Evolutionary conservation across 37 sponge, comb jelly and placozoan species (phyloP).

Genomic region (Crambe crambe): DNA sequence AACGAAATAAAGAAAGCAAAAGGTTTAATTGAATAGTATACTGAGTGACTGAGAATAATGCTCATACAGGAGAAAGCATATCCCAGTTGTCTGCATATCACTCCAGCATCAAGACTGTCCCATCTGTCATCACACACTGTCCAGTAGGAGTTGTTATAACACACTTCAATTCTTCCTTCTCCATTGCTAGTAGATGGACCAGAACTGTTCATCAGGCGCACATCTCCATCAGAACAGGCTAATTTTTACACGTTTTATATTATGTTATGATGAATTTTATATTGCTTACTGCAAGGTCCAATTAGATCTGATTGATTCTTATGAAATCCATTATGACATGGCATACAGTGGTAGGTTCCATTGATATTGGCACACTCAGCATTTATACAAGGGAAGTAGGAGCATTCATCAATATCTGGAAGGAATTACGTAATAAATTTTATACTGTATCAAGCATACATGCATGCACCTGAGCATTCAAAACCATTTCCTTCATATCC

Average conservation of each 20-base stretch:
- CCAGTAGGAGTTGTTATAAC: conserved; percentile 3
- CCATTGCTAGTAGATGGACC: background rate
- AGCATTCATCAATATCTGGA: background rate
- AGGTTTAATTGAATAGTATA: background rate
- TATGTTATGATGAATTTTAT: background rate
- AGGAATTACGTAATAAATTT: background rate
- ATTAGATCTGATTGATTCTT: no score
- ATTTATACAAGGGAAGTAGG: background rate
- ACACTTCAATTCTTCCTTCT: conserved; percentile 18
- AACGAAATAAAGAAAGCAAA: no score
- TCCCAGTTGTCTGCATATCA: conserved; percentile 36
- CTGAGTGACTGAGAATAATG: background rate
- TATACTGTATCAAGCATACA: background rate
- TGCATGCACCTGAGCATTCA: background rate
- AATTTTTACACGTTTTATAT: no score
- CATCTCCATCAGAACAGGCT: conserved; percentile 35
- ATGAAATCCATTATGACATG: background rate
- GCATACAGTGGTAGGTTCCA: conserved; percentile 17
- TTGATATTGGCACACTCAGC: conserved; percentile 23
- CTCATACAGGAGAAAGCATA: conserved; percentile 5
- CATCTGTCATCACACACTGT: conserved; percentile 32
- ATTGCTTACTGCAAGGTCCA: no score
- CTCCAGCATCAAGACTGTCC: conserved; percentile 24
- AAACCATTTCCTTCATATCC: conserved; percentile 27
- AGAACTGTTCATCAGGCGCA: conserved; percentile 13